phyloP scores from a whole-genome alignment of 2,888 invertebrate species.

The Papilio gigon region DNA sequence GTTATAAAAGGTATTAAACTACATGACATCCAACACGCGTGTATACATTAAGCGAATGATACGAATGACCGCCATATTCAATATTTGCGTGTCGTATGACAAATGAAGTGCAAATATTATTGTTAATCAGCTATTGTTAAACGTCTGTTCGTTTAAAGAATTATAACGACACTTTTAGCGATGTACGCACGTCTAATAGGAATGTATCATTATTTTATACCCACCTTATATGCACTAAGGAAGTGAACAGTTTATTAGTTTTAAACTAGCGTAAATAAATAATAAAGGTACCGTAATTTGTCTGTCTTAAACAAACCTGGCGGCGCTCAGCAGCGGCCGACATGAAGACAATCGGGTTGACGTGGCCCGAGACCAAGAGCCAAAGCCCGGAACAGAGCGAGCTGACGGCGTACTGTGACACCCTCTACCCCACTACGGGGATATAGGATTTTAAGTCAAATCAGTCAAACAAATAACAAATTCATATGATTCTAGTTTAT shows the following conservation, averaged over 20 bases:
- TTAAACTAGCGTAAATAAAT: neutral
- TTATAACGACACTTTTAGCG: neutral
- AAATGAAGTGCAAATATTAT: conserved; percentile 22
- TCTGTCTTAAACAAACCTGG: no score
- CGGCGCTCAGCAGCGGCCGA: no score
- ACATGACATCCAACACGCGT: conserved; percentile 3
- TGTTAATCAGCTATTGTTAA: conserved; percentile 19
- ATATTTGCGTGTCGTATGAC: conserved; percentile 15
- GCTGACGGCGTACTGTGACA: no score
- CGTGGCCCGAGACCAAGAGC: no score
- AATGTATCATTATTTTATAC: neutral
- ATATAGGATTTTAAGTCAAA: no score
- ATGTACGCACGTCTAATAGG: neutral
- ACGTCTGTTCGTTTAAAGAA: conserved; percentile 10
- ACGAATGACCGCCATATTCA: conserved; percentile 4
- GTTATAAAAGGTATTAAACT: neutral
- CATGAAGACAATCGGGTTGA: no score
- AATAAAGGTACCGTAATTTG: no score
- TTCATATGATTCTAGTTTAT: no score
- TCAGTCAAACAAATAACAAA: no score
- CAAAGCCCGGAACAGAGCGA: no score
- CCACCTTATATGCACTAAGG: neutral
- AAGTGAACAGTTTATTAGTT: neutral
- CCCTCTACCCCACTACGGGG: no score
- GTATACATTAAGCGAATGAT: conserved; percentile 13